Percentiles rank a stretch among this genome's conserved stretches.
These are phyloP conservation scores for Pseudomyrmex dendroicus DNA, from an alignment of 1,140 invertebrate species.

Conservation along the genomic window DNA sequence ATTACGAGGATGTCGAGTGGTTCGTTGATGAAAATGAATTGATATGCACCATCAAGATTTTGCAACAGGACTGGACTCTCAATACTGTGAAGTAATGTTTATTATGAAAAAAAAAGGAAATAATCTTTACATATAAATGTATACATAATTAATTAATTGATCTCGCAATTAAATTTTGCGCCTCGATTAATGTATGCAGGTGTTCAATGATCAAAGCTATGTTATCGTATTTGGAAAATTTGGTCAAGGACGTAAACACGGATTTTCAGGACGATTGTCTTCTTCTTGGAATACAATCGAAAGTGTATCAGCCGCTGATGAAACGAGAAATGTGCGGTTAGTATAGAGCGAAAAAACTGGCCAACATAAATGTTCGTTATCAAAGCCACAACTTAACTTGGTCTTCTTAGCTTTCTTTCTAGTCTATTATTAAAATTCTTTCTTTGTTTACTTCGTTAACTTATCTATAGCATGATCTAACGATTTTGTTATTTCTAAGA, in stretches of 20 bases:
- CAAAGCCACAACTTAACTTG: background rate
- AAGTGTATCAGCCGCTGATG: conserved; percentile 90
- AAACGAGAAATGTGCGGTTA: conserved; percentile 91
- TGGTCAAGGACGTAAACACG: conserved; percentile 65
- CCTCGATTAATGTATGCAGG: conserved; percentile 83
- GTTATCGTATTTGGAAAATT: conserved; percentile 86
- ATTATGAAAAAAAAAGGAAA: conserved; percentile 10
- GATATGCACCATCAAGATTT: conserved; percentile 86
- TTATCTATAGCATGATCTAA: background rate
- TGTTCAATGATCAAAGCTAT: conserved; percentile 90
- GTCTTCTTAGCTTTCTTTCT: background rate
- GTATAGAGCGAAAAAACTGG: conserved; percentile 70
- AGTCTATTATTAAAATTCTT: background rate
- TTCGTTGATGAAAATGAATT: conserved; percentile 88
- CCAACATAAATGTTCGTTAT: background rate
- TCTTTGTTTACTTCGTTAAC: conserved; percentile 1
- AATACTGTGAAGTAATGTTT: conserved; percentile 89
- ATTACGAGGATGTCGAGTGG: conserved; percentile 89
- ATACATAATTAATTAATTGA: background rate
- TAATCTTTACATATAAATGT: conserved; percentile 51
- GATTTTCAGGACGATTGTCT: conserved; percentile 86
- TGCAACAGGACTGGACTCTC: conserved; percentile 92
- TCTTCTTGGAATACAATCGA: conserved; percentile 89
- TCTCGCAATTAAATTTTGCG: conserved; percentile 35
- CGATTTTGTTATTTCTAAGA: background rate